Base-by-base conservation (phyloP, 2,888 invertebrate genomes). In the Stenotaenia linearis region DNA sequence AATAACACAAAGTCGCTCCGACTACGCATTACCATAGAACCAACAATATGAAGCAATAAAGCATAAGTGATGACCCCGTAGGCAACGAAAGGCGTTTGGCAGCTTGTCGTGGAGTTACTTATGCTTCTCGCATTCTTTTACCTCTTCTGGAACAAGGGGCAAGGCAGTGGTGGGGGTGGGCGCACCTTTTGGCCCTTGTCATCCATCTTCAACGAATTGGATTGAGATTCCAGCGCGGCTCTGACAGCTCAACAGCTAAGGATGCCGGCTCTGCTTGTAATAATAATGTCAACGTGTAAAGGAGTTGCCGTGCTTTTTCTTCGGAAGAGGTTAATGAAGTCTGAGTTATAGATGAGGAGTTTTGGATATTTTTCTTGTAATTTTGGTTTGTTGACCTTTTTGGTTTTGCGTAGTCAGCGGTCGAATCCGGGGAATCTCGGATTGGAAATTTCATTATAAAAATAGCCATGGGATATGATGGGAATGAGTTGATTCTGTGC, bases 11-110 rank as follows among this genome's bases (percentile, higher is more conserved):
- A 69, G 69, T 28, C 28, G 21, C 25, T 25, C 69, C 69, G 69
- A 69, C 69, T 23, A 0, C 12, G 69, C 69, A 69, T 69, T 69
- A 69, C 28, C 69, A 69, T 69, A 69, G 15, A 12, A 1, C 25
- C 69, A 28, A 69, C 69, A 28, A 28, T 69, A 69, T 28, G n/a
- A 25, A 69, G 69, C 69, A 69, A 69, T 69, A 69, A 69, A 69
- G 69, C 69, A 69, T 69, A 69, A 69, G 69, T 69, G 69, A 69
- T 69, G 69, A 69, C 69, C 69, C 28, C 69, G 69, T 69, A 28
- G 69, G 69, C 69, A 10, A 69, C 0, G 69, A 69, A 69, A 69
- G 69, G 69, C 28, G 69, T 69, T 69, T 69, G 69, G 69, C 69
- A 69, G 69, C 69, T 69, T 69, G 69, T 69, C 69, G 25, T 69